A percentile compares a stretch with the other conserved stretches of the same genome.
These are phyloP conservation scores for Procambarus clarkii DNA, from an alignment of 1,140 invertebrate species.

Conservation along the genomic window DNA sequence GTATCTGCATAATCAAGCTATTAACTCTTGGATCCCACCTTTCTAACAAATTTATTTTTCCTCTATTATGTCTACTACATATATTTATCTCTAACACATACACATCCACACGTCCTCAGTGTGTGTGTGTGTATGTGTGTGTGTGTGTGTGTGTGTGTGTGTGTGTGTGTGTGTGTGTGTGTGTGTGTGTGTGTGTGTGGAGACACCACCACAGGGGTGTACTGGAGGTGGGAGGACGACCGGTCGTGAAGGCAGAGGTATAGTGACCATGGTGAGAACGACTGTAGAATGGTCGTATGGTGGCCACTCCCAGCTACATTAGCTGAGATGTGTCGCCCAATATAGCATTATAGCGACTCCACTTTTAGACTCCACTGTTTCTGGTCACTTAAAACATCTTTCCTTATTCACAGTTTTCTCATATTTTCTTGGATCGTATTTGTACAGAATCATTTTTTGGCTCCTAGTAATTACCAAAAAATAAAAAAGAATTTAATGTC, in stretches of 20 bases:
- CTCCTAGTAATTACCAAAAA: constrained; percentile 30
- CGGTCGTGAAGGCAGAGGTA: neutral
- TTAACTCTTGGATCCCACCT: no score
- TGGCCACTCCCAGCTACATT: constrained; percentile 47
- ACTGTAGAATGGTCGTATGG: constrained; percentile 20
- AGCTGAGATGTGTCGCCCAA: constrained; percentile 37
- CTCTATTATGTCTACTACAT: no score
- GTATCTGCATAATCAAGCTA: no score
- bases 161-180: neutral
- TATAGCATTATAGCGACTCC: constrained; percentile 37
- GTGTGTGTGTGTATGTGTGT: neutral
- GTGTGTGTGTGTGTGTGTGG: neutral
- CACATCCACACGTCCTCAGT: neutral
- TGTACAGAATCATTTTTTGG: constrained; percentile 64
- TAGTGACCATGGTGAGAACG: neutral
- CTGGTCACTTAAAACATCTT: constrained; percentile 52
- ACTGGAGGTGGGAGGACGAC: neutral
- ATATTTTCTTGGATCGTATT: constrained; percentile 54
- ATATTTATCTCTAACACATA: no score
- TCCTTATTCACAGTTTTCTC: constrained; percentile 57
- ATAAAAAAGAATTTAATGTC: constrained; percentile 38
- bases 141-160: neutral
- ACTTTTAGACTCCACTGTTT: constrained; percentile 55
- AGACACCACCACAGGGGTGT: neutral
- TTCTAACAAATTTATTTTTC: no score